These are phyloP conservation scores for Umimayanthus chanpuru DNA, from an alignment of 92 coral and sea anemone species.

Conservation along the genomic window DNA sequence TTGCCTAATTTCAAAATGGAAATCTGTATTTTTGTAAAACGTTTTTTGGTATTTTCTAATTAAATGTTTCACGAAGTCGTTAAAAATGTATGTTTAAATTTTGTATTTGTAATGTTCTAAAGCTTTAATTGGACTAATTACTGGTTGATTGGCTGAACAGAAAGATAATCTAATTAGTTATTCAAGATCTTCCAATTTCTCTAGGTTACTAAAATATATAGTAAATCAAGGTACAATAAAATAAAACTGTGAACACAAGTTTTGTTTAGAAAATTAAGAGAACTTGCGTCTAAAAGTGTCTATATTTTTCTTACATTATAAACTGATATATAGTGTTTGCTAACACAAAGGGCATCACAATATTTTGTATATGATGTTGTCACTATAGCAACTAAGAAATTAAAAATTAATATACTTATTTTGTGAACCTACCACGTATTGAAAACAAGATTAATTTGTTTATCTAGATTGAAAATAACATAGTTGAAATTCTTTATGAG, in stretches of 20 bases:
- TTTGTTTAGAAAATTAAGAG: no score
- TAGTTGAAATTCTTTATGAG: no score
- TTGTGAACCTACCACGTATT: no score
- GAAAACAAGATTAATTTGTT: no score
- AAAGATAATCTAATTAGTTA: no score
- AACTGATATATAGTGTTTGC: background rate
- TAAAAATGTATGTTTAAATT: background rate
- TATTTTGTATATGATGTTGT: background rate
- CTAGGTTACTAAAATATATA: background rate
- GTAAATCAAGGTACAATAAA: no score
- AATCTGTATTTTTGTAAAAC: background rate
- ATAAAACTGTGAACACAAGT: background rate
- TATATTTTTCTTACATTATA: no score
- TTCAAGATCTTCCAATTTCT: background rate
- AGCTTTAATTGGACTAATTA: background rate
- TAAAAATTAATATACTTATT: no score
- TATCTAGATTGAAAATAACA: no score
- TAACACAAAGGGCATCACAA: background rate
- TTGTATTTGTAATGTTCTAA: no score
- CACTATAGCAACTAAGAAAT: background rate
- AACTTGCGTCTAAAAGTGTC: no score
- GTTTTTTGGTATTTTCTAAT: background rate
- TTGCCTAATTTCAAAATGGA: background rate
- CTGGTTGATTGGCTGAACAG: background rate
- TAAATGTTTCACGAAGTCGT: background rate